Conservation (phyloP, 2,888 invertebrate genomes). For the Phytoseiulus persimilis region DNA sequence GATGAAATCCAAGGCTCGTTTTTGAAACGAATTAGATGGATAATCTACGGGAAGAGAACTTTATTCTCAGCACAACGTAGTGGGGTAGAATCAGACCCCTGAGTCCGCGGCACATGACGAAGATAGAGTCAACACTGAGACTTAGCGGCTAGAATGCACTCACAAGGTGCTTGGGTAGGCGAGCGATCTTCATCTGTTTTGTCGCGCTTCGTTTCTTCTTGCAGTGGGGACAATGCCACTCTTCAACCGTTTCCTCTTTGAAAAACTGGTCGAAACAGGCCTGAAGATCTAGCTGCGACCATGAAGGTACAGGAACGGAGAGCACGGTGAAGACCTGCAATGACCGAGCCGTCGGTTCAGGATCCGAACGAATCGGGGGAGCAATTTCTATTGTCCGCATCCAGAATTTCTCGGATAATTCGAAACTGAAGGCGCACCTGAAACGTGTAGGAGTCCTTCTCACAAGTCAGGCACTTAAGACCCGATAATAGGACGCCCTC, state of each 20-base stretch:
- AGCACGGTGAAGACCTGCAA: slow-evolving; percentile 27
- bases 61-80: no score
- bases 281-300: not conserved
- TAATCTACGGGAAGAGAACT: not conserved
- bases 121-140: no score
- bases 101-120: no score
- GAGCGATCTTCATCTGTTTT: slow-evolving; percentile 26
- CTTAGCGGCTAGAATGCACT: no score
- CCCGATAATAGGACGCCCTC: slow-evolving; percentile 27
- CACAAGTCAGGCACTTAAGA: slow-evolving; percentile 15
- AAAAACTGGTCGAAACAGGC: slow-evolving; percentile 29
- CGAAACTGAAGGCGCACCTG: not conserved
- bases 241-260: slow-evolving; percentile 23
- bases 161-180: slow-evolving; percentile 29
- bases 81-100: no score
- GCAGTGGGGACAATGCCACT: slow-evolving; percentile 31
- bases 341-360: no score
- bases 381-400: no score
- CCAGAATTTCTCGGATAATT: no score
- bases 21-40: slow-evolving; percentile 27
- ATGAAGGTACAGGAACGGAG: slow-evolving; percentile 7
- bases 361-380: no score
- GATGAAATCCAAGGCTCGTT: slow-evolving; percentile 32
- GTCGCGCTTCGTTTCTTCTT: slow-evolving; percentile 18
- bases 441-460: slow-evolving; percentile 31